Conservation (phyloP, 2,113 vertebrate species). For the Larimichthys crocea region DNA sequence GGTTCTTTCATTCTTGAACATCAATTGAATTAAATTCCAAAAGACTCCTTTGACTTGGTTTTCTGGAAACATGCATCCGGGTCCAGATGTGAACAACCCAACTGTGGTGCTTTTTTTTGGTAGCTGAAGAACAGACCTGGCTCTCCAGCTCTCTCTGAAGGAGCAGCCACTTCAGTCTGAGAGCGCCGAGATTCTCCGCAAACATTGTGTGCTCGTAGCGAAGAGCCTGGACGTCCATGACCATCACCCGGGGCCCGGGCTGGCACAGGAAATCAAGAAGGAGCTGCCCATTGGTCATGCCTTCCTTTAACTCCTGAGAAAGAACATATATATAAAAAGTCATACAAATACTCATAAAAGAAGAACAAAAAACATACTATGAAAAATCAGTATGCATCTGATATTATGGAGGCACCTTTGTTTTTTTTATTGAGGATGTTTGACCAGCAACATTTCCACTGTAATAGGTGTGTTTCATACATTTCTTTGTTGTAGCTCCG, state of each 20-base stretch:
- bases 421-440: not conserved
- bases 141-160: slow-evolving; percentile 83
- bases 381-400: not conserved
- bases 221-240: slow-evolving; percentile 81
- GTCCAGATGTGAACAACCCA: no score
- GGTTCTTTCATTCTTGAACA: no score
- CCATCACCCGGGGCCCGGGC: slow-evolving; percentile 84
- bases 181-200: slow-evolving; percentile 87
- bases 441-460: not conserved
- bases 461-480: not conserved
- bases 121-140: slow-evolving; percentile 82
- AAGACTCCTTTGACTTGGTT: no score
- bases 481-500: not conserved
- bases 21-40: no score
- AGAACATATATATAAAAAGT: not conserved
- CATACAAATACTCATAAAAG: not conserved
- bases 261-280: slow-evolving; percentile 91
- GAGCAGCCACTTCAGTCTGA: slow-evolving; percentile 86
- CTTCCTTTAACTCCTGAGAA: slow-evolving; percentile 85
- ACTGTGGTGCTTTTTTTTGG: not conserved
- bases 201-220: slow-evolving; percentile 84
- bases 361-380: not conserved
- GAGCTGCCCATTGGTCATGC: slow-evolving; percentile 86
- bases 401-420: not conserved
- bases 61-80: no score